Conservation (phyloP, 2,113 vertebrate species). For the Silurus glanis region DNA sequence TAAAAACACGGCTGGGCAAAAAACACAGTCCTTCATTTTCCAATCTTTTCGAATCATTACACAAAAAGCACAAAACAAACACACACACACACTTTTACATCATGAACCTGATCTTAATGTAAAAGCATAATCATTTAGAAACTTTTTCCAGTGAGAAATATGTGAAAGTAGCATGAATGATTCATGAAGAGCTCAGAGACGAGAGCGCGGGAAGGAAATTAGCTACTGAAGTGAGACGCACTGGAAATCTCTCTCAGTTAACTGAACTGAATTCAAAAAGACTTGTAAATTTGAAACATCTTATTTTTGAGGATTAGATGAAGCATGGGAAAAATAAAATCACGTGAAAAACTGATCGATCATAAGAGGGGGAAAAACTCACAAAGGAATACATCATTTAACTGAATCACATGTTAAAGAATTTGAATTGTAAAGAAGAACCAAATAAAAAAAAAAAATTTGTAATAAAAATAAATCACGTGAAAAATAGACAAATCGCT, state of each 20-base stretch:
- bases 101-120: not conserved
- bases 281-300: too few relatives aligned
- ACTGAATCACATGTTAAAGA: too few relatives aligned
- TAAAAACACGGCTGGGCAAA: not conserved
- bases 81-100: not conserved
- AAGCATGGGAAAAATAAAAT: too few relatives aligned
- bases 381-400: too few relatives aligned
- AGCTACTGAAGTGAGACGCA: not conserved
- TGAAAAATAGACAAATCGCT: too few relatives aligned
- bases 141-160: not conserved
- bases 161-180: not conserved
- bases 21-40: not conserved
- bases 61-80: not conserved
- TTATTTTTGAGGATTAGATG: too few relatives aligned
- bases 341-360: too few relatives aligned
- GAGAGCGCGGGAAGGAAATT: not conserved
- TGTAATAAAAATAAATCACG: too few relatives aligned
- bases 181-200: not conserved
- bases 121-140: not conserved
- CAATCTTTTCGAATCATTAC: not conserved
- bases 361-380: too few relatives aligned
- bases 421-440: too few relatives aligned
- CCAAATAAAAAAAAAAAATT: too few relatives aligned
- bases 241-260: not conserved
- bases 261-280: not conserved